These are phyloP conservation scores for Falco punctatus DNA, from an alignment of 2,113 vertebrate species.

Conservation along the genomic window DNA sequence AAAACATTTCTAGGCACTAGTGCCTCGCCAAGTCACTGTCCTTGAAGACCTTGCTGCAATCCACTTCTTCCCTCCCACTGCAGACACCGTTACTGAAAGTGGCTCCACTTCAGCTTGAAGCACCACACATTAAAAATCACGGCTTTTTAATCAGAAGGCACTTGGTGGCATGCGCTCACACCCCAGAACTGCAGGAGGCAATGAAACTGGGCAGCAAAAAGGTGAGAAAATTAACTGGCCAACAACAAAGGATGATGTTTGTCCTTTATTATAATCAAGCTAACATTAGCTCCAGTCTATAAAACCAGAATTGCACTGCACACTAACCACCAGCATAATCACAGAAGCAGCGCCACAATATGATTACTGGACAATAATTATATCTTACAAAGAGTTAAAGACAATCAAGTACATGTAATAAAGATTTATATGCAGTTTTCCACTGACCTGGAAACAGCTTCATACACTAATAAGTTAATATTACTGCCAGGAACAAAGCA, in stretches of 20 bases:
- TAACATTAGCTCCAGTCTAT: constrained; percentile 32
- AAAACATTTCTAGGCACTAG: constrained; percentile 55
- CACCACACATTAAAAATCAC: neutral
- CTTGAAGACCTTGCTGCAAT: constrained; percentile 51
- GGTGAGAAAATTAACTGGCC: neutral
- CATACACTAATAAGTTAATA: neutral
- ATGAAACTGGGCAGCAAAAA: neutral
- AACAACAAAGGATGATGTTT: neutral
- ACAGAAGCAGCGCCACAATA: neutral
- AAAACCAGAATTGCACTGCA: constrained; percentile 39
- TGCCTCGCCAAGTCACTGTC: constrained; percentile 33
- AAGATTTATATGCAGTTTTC: constrained; percentile 32
- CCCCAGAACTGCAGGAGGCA: neutral
- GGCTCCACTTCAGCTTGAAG: constrained; percentile 3
- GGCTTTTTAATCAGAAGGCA: neutral
- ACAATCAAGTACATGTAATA: constrained; percentile 28
- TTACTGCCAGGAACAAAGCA: constrained; percentile 38
- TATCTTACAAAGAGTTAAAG: constrained; percentile 44
- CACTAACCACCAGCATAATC: neutral
- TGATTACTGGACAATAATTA: constrained; percentile 28
- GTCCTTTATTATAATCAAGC: constrained; percentile 37
- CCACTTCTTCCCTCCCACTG: neutral
- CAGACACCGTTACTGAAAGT: neutral
- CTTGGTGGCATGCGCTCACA: neutral
- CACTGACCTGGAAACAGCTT: constrained; percentile 43